A percentile compares a stretch with the other conserved stretches of the same genome.
These are phyloP conservation scores for Apistogramma diplotaenia DNA, from an alignment of 2,113 vertebrate genomes.

Conservation along the genomic window DNA sequence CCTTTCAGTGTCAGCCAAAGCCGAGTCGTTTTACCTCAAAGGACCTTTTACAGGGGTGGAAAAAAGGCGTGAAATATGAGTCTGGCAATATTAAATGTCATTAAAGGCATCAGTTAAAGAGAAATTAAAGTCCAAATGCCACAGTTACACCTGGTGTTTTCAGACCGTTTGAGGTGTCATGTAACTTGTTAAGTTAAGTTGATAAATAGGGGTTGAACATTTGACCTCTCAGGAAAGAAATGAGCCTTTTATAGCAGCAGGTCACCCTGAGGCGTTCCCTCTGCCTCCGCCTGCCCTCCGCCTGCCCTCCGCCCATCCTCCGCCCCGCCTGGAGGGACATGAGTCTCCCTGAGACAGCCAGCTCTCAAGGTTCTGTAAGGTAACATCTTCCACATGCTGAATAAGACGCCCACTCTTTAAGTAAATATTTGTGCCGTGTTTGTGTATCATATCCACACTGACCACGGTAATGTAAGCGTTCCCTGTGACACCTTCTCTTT, in stretches of 20 bases:
- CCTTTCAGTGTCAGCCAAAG: slow-evolving; percentile 24
- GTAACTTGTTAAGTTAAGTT: slow-evolving; percentile 1
- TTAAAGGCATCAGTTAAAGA: slow-evolving; percentile 20
- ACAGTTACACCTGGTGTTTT: slow-evolving; percentile 12
- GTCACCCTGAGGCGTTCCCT: slow-evolving; percentile 9
- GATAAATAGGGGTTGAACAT: not conserved
- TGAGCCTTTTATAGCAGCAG: not conserved
- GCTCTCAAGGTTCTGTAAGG: slow-evolving; percentile 26
- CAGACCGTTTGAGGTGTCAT: slow-evolving; percentile 5
- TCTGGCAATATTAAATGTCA: slow-evolving; percentile 14
- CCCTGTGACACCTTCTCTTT: slow-evolving; percentile 29
- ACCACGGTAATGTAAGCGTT: slow-evolving; percentile 28
- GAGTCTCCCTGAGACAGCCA: slow-evolving; percentile 40
- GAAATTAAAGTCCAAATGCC: slow-evolving; percentile 36
- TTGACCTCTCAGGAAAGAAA: not conserved
- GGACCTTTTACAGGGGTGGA: slow-evolving; percentile 32
- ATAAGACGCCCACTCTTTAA: slow-evolving; percentile 31
- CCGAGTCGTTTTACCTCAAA: slow-evolving; percentile 48
- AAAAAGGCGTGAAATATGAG: slow-evolving; percentile 30
- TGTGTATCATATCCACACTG: slow-evolving; percentile 43
- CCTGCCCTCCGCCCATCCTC: slow-evolving; percentile 32
- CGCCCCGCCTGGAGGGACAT: slow-evolving; percentile 49
- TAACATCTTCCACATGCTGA: slow-evolving; percentile 60
- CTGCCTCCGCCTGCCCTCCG: slow-evolving; percentile 25
- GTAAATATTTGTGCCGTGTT: slow-evolving; percentile 48